Evolutionary conservation across 1,140 invertebrate genomes (phyloP).

Genomic region (Lysiphlebus fabarum): DNA sequence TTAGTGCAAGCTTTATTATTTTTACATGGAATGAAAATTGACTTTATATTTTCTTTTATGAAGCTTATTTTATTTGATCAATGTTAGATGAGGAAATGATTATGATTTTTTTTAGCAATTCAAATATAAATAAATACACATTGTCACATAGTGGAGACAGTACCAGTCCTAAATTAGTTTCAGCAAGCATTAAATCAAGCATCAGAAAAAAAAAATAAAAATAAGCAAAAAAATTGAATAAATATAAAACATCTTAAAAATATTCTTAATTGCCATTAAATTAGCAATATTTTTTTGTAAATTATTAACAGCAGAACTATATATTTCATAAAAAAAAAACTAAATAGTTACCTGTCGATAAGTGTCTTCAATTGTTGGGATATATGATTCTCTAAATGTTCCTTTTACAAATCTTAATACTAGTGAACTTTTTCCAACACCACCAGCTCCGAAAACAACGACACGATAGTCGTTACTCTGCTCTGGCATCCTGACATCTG

Average conservation of each 20-base stretch:
- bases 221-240: neutral
- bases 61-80: no score
- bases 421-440: slow-evolving; percentile 94
- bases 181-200: slow-evolving; percentile 7
- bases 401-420: slow-evolving; percentile 96
- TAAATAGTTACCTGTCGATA: slow-evolving; percentile 82
- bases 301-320: no score
- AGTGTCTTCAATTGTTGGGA: slow-evolving; percentile 99
- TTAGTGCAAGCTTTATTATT: no score
- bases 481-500: slow-evolving; percentile 78
- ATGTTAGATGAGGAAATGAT: no score
- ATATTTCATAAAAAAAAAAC: no score
- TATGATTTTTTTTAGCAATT: no score
- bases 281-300: neutral
- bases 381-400: slow-evolving; percentile 96
- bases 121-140: neutral
- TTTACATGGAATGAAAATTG: no score
- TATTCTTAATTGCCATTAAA: no score
- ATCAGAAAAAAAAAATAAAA: neutral
- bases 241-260: no score
- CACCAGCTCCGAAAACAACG: slow-evolving; percentile 96
- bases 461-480: slow-evolving; percentile 99
- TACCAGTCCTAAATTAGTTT: slow-evolving; percentile 41
- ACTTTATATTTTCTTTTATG: no score
- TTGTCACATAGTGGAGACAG: slow-evolving; percentile 46